A percentile compares a stretch with the other conserved stretches of the same genome.
phyloP scores from a whole-genome alignment of 1,140 invertebrate species.

The Schlechtendalia chinensis region DNA sequence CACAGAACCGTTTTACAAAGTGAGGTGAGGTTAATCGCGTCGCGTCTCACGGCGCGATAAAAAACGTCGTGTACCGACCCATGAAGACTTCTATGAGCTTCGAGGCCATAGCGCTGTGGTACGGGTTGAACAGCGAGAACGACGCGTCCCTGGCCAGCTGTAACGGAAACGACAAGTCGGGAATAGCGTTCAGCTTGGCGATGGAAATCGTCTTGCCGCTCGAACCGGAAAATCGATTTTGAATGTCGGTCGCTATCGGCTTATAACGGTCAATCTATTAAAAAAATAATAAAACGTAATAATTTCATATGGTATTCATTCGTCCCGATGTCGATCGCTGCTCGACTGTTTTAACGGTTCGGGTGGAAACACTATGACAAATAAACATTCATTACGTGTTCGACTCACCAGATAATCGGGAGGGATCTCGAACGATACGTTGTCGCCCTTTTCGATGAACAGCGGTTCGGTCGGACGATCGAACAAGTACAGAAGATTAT shows the following conservation, averaged over 20 bases:
- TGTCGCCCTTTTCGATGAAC: slow-evolving; percentile 65
- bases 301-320: no score
- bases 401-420: slow-evolving; percentile 59
- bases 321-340: no score
- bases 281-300: slow-evolving; percentile 55
- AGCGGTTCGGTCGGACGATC: slow-evolving; percentile 73
- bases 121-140: slow-evolving; percentile 74
- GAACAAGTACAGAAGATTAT: slow-evolving; percentile 60
- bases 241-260: slow-evolving; percentile 50
- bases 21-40: no score
- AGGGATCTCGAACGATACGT: slow-evolving; percentile 64
- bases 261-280: slow-evolving; percentile 61
- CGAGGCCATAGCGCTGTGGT: slow-evolving; percentile 67
- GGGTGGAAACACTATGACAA: no score
- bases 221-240: slow-evolving; percentile 48
- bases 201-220: slow-evolving; percentile 60
- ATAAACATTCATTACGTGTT: no score
- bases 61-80: slow-evolving; percentile 58
- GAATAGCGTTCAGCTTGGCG: slow-evolving; percentile 64
- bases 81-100: slow-evolving; percentile 72
- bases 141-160: slow-evolving; percentile 66
- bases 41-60: no score
- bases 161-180: slow-evolving; percentile 67
- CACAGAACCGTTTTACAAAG: no score
- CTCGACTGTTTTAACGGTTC: no score